A percentile compares a stretch with the other conserved stretches of the same genome.
These are phyloP conservation scores for Aspidapion aeneum DNA, from an alignment of 2,888 invertebrate genomes.

Conservation along the genomic window DNA sequence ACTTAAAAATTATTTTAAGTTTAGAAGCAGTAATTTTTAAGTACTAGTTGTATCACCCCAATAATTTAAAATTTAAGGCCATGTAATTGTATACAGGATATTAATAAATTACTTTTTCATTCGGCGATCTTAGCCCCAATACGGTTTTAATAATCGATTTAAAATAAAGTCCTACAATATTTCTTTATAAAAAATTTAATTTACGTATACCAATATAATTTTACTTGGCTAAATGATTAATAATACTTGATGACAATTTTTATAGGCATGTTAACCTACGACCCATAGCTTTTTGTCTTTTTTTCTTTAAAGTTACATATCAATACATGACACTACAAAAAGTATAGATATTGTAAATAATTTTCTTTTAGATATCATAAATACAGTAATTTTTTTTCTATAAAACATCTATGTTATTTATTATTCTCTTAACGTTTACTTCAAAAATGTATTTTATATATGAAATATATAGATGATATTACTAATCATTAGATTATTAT, in stretches of 20 bases:
- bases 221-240: background rate
- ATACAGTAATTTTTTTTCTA: constrained; percentile 46
- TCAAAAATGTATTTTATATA: constrained; percentile 39
- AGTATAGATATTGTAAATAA: constrained; percentile 47
- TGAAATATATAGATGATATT: constrained; percentile 50
- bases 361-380: constrained; percentile 45
- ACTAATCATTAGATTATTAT: constrained; percentile 46
- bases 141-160: too few species aligned
- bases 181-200: too few species aligned
- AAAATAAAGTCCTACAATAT: too few species aligned
- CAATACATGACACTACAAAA: constrained; percentile 48
- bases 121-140: too few species aligned
- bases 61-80: too few species aligned
- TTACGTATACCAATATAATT: background rate
- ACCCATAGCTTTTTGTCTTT: constrained; percentile 47
- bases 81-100: too few species aligned
- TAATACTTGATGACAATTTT: constrained; percentile 25
- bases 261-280: constrained; percentile 46
- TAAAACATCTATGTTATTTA: constrained; percentile 9
- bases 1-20: too few species aligned
- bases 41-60: too few species aligned
- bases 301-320: constrained; percentile 14
- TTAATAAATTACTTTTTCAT: too few species aligned
- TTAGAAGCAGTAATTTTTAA: too few species aligned
- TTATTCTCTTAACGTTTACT: constrained; percentile 46